Evolutionary conservation across 1,140 invertebrate species (phyloP).

Genomic region (Coenobita brevimanus): DNA sequence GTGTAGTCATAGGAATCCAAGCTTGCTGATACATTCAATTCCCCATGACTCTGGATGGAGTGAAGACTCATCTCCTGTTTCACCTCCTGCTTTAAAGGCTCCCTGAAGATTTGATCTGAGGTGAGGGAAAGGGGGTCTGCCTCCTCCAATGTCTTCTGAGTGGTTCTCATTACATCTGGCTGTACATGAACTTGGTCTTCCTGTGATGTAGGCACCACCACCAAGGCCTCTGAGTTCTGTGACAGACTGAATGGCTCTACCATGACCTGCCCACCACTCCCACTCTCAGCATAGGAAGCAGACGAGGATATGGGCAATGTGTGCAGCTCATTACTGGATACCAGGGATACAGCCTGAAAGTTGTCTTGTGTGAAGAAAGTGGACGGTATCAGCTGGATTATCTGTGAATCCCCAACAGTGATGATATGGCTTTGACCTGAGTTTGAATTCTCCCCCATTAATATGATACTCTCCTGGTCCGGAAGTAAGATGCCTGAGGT

Average conservation of each 20-base stretch:
- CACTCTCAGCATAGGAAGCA: conserved; percentile 14
- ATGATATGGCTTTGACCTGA: conserved; percentile 44
- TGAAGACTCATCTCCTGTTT: conserved; percentile 37
- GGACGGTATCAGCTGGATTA: conserved; percentile 55
- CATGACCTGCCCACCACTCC: conserved; percentile 15
- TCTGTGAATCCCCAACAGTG: conserved; percentile 58
- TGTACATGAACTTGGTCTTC: conserved; percentile 16
- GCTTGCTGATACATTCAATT: conserved; percentile 19
- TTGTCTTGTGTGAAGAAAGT: conserved; percentile 54
- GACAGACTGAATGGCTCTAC: conserved; percentile 45
- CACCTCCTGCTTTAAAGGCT: not conserved
- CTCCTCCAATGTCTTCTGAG: conserved; percentile 19
- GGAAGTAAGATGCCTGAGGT: conserved; percentile 28
- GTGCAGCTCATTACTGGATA: conserved; percentile 44
- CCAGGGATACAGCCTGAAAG: conserved; percentile 55
- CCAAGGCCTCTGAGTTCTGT: conserved; percentile 33
- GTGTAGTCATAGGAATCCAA: conserved; percentile 34
- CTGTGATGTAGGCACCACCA: conserved; percentile 31
- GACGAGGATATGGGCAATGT: conserved; percentile 44
- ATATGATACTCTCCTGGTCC: conserved; percentile 41
- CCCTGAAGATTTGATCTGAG: not conserved
- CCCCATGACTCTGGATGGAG: conserved; percentile 15
- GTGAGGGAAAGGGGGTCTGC: not conserved
- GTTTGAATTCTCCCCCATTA: conserved; percentile 51
- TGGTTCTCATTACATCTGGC: conserved; percentile 18